Evolutionary conservation across 2,113 vertebrate species (phyloP), one percentile per base, ranked within the genome.

Genomic region (Tupaia tana): DNA sequence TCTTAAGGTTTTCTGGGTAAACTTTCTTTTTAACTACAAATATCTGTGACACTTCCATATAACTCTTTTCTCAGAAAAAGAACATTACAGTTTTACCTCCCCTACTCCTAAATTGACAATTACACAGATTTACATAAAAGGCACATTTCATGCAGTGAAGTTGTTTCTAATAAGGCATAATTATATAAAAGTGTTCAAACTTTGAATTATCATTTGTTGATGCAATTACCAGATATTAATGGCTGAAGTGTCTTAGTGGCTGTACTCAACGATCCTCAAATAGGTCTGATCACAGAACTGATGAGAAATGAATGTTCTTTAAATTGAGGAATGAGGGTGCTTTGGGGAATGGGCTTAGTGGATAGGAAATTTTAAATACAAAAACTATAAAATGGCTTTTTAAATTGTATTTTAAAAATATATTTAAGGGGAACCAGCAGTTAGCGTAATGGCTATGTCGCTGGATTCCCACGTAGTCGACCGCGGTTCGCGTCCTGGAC

Each of bases 151-250:
- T 78, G 85, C 1, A 81, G 85, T 84, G 56, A 95, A 96, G 88
- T 86, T 86, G 69, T 94, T 94, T 95, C 74, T 95, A 95, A 95
- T 90, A 93, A 92, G 81, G 85, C 59, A 66, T 96, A 97, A 94
- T 83, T 97, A 73, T 74, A 1, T 86, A 85, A 93, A 95, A 90
- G 52, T 79, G 69, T 79, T 86, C 78, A 93, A 82, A 96, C 16
- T 96, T 89, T 89, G 25, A 82, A n/a, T 95, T 96, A 74, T 71
- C 5, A 0, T n/a, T 92, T 82, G 20, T 86, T 93, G 92, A 81
- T 59, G 93, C 79, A 95, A 92, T 88, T 93, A 93, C 79, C 8
- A 78, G 67, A 78, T 70, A 91, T 92, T 90, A 90, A 61, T 20
- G n/a, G 73, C 81, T 90, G 43, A 91, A 81, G 22, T n/a, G 2